Conservation (phyloP, 2,113 vertebrate genomes). For the Channa argus region DNA sequence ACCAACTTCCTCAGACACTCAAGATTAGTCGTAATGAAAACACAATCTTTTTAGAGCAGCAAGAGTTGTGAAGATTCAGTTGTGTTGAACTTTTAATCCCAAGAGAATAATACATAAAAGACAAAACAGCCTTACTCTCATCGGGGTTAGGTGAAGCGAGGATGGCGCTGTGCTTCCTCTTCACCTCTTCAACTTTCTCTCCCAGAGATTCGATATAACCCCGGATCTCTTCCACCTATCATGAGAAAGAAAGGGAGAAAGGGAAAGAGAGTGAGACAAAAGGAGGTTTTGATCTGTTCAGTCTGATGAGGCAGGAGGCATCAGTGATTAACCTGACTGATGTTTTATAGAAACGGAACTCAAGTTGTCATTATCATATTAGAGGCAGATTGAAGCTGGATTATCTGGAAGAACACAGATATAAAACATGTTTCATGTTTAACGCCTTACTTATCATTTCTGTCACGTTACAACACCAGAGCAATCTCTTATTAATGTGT, state of each 20-base stretch:
- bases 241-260: conserved; percentile 2
- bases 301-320: conserved; percentile 19
- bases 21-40: neutral
- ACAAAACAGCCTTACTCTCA: conserved; percentile 87
- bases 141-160: conserved; percentile 94
- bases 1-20: neutral
- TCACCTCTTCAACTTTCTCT: conserved; percentile 96
- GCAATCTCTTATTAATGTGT: neutral
- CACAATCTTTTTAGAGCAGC: neutral
- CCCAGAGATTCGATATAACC: conserved; percentile 93
- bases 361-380: conserved; percentile 49
- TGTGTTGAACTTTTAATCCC: neutral
- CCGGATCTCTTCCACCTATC: conserved; percentile 95
- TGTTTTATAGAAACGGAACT: conserved; percentile 30
- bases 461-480: neutral
- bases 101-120: neutral
- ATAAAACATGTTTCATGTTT: neutral
- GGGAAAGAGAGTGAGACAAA: conserved; percentile 6
- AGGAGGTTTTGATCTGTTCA: conserved; percentile 29
- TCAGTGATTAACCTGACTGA: conserved; percentile 28
- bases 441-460: neutral
- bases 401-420: conserved; percentile 13
- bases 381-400: conserved; percentile 9
- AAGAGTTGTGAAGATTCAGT: neutral
- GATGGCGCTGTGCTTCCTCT: conserved; percentile 95